phyloP scores from a whole-genome alignment of 2,113 vertebrate species.

The Falcunculus frontatus region DNA sequence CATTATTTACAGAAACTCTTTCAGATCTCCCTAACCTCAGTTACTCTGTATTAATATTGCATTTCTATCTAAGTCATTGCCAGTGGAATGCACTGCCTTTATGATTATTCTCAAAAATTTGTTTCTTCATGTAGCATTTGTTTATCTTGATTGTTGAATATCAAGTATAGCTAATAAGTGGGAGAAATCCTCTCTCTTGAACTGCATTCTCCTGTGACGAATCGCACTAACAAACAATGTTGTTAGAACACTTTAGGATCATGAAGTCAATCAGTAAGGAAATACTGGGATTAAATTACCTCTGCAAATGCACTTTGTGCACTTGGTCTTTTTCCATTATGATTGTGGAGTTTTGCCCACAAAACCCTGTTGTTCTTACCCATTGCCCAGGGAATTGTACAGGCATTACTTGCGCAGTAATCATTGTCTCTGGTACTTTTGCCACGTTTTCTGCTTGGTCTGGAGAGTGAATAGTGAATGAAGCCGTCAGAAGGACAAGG shows the following conservation, averaged over 20 bases:
- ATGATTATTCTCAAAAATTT: neutral
- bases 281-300: neutral
- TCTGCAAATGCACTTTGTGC: neutral
- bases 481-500: neutral
- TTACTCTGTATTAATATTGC: neutral
- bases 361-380: neutral
- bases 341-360: neutral
- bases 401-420: neutral
- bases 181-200: neutral
- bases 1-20: neutral
- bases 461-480: neutral
- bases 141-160: neutral
- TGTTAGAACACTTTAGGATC: neutral
- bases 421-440: neutral
- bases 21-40: neutral
- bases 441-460: neutral
- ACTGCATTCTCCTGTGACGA: neutral
- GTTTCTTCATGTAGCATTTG: neutral
- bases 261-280: neutral
- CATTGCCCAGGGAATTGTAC: neutral
- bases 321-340: neutral
- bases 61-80: neutral
- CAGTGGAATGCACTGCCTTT: neutral
- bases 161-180: neutral
- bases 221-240: neutral